Evolutionary conservation across 2,888 invertebrate genomes (phyloP).

Genomic region (Taphrorychus bicolor): DNA sequence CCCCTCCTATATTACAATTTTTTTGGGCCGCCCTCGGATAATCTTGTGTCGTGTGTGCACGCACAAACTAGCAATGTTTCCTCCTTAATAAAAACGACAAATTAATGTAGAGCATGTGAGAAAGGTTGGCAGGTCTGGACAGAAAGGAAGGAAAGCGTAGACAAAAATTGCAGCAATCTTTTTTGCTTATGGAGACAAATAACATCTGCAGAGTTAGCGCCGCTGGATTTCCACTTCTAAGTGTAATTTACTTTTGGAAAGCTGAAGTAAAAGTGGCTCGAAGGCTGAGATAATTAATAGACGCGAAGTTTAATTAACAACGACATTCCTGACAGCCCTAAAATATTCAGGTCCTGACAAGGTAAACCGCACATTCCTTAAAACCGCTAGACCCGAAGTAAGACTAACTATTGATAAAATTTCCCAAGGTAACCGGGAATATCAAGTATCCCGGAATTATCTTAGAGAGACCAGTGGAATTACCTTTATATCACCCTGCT

Average conservation of each 20-base stretch:
- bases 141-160: neutral
- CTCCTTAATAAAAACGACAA: conserved; percentile 6
- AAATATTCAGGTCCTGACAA: conserved; percentile 1
- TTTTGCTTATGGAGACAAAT: neutral
- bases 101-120: neutral
- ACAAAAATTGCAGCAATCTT: neutral
- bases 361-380: neutral
- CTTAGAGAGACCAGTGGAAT: neutral
- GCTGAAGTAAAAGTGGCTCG: neutral
- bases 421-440: neutral
- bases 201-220: neutral
- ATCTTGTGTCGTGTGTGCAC: neutral
- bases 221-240: neutral
- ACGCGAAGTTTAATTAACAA: neutral
- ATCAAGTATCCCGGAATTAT: neutral
- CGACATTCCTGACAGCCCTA: neutral
- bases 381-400: neutral
- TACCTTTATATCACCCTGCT: neutral
- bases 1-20: neutral
- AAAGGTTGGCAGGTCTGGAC: neutral
- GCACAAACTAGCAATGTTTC: neutral
- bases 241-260: neutral
- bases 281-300: neutral
- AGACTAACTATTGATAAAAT: neutral
- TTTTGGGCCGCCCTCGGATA: neutral